Base-by-base conservation (phyloP, 2,888 invertebrate species). In the Ennomos fuscantarius region DNA sequence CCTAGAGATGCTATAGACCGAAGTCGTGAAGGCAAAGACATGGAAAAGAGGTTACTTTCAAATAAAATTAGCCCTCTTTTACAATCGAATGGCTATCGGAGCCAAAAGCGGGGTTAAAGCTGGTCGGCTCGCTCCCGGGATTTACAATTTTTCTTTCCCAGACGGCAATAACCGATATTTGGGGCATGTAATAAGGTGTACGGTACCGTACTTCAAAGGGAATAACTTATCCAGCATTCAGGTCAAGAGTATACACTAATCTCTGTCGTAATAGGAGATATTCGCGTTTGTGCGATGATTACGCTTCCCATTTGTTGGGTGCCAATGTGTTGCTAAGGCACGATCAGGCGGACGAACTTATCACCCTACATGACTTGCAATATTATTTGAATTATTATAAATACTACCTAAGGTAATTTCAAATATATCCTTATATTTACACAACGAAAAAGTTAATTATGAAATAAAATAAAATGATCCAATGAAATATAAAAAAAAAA, bases 211-310 rank as follows among this genome's bases (percentile, higher is more conserved):
- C 74, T 78, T 74, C 70, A 77, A 76, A 69, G 70, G 69, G 70
- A 74, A 75, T 70, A 71, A 72, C 68, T 69, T 69, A 67, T 70
- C 58, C 66, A 64, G 66, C 66, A 79, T 74, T 65, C 66, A 68
- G 80, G 79, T 79, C 79, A 80, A 79, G 78, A 74, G 65, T 65
- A 58, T 53, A 62, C 66, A 68, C 73, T 77, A 77, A 77, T 77
- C 72, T 74, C 63, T 63, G 70, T 61, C 55, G 62, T 71, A 49
- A 62, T 54, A 56, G 47, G 62, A 58, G 59, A 60, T 65, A 62
- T 70, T 70, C 65, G 66, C 62, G 70, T 65, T 68, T 69, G 67
- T 69, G 70, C 65, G 69, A 72, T 75, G 70, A 76, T 75, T 65
- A 63, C 68, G 45, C 53, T 49, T 37, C 58, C 72, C 76, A 74